A percentile compares a stretch with the other conserved stretches of the same genome.
phyloP scores from a whole-genome alignment of 2,113 vertebrate species.

The Misgurnus mizolepis region DNA sequence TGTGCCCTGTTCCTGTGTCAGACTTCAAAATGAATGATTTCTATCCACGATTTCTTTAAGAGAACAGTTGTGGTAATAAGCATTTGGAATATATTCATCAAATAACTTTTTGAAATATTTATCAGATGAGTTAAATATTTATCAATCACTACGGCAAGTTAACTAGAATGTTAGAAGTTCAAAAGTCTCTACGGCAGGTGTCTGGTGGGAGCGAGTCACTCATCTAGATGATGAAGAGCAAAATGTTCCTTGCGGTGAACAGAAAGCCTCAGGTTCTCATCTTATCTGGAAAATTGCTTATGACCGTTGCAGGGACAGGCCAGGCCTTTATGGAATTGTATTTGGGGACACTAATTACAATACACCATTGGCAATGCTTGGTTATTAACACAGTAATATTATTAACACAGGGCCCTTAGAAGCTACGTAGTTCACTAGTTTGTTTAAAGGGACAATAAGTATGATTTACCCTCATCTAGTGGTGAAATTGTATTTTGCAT shows the following conservation, averaged over 20 bases:
- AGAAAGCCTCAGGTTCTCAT: constrained; percentile 20
- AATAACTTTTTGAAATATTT: neutral
- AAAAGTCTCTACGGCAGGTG: constrained; percentile 20
- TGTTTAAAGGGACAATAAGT: no score
- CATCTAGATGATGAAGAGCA: neutral
- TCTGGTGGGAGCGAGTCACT: neutral
- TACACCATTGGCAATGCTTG: no score
- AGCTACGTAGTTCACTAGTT: no score
- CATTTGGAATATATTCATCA: constrained; percentile 4
- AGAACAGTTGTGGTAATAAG: constrained; percentile 21
- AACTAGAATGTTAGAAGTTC: constrained; percentile 11
- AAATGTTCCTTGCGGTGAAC: constrained; percentile 7
- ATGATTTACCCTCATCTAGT: no score
- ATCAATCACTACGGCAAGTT: constrained; percentile 14
- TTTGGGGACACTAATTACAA: no score
- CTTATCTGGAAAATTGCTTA: constrained; percentile 18
- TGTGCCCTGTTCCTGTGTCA: neutral
- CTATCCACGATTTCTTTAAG: neutral
- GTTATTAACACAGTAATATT: no score
- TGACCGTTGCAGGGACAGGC: neutral
- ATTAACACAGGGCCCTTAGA: no score
- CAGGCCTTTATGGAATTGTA: no score
- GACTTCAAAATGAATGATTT: constrained; percentile 23
- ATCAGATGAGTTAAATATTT: constrained; percentile 13
- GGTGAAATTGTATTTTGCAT: no score